Evolutionary conservation across 1,140 invertebrate genomes (phyloP), one percentile per base, ranked within the genome.

Genomic region (Anastrepha obliqua): DNA sequence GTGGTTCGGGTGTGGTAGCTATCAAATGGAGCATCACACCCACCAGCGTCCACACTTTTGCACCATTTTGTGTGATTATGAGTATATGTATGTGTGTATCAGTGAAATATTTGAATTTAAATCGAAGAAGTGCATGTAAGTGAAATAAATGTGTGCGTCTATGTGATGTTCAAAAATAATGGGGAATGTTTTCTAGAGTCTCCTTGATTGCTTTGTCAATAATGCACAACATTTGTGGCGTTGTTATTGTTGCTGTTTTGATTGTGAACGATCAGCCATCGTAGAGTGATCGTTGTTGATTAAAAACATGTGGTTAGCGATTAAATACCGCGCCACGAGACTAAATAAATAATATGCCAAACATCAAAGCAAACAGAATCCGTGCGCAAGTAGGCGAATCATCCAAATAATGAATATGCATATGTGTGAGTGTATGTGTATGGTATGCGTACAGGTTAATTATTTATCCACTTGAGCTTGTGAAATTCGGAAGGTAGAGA

Each of bases 61-160:
- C 51, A 55, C 51, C 11, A 11, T 55, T 55, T 6, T 55, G 0
- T 55, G 9, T 55, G 9, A 47, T 81, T 81, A 1, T 81, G 7
- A 20, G 17, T 20, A 17, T 55, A 17, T 0, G 3, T 55, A 29
- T 42, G 47, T 81, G 13, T 7, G 47, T 81, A 1, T 67, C 29
- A 29, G n/a, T 9, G 6, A n/a, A 81, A 81, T 81, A 55, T 81
- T 55, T 55, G 4, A 74, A 44, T 74, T n/a, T 47, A 74, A 74
- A 47, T 74, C 17, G 67, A 17, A 44, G 67, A 17, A 74, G 67
- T 81, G 47, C 8, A 5, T 58, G 51, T 55, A 11, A 55, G 51
- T 55, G 47, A 81, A 81, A 81, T 81, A 81, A 81, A 55, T 51
- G 17, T 81, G 6, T 81, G 74, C 74, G 9, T 44, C 17, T 74